Base-by-base conservation (phyloP, 2,888 invertebrate species). In the Elmis aenea region DNA sequence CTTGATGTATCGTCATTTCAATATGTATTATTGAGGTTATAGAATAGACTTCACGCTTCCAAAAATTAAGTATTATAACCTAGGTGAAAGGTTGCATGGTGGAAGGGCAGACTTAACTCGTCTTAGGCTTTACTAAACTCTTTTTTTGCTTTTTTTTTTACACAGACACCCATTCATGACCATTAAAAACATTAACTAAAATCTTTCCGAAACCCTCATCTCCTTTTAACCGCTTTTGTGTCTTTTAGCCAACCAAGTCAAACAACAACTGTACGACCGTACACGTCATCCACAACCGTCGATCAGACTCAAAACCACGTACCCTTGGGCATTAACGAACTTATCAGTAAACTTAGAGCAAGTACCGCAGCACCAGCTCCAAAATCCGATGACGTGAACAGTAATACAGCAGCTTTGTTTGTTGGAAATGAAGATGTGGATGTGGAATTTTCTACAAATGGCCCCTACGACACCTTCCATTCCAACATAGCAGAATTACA, bases 401-500 rank as follows among this genome's bases (percentile, higher is more conserved):
- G 68, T 34, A 59, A 62, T 46, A 44, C 51, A 39, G 55, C 54
- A 30, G 50, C 54, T 21, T 48, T 52, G 26, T n/a, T n/a, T n/a
- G 64, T 68, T 42, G 67, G 68, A 41, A 67, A 66, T 35, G 50
- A 53, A 40, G 55, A 57, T 35, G 48, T 45, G 22, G 55, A 55
- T 40, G 45, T 56, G 26, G 57, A 58, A 36, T 46, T 55, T 42
- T 51, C 69, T 38, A 81, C 81, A 26, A 73, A 79, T 55, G 80
- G 81, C 8, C 80, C 80, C 2, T 81, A 81, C 57, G 77, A 79
- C 55, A 73, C 51, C 42, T 57, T 58, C 38, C 57, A 55, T 28
- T 70, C 50, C 63, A 70, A 73, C 45, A 48, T 51, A 14, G 27
- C 14, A 13, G 61, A 64, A 50, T 72, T 75, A 72, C 69, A 66